Evolutionary conservation across 2,113 vertebrate genomes (phyloP).

Genomic region (Spea bombifrons): DNA sequence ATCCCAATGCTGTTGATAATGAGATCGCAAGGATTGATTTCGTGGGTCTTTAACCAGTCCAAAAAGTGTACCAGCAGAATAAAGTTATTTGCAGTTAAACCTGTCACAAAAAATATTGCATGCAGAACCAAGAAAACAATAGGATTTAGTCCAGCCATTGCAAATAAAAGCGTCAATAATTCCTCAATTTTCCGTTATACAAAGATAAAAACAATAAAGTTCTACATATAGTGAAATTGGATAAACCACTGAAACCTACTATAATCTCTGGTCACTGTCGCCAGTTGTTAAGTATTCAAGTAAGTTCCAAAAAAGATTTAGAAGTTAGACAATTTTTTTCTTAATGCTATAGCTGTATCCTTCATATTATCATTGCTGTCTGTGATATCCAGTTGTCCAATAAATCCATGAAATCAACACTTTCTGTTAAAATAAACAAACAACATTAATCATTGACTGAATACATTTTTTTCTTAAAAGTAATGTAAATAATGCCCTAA

Average conservation of each 20-base stretch:
- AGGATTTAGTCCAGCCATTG: background rate
- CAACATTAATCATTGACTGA: too few relatives aligned
- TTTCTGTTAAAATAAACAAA: background rate
- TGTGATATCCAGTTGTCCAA: background rate
- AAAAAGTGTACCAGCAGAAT: slow-evolving; percentile 24
- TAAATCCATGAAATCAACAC: background rate
- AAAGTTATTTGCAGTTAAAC: slow-evolving; percentile 38
- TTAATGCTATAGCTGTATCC: background rate
- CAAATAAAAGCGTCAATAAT: background rate
- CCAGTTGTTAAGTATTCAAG: too few relatives aligned
- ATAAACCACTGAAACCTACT: too few relatives aligned
- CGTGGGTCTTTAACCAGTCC: slow-evolving; percentile 49
- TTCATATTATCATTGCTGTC: background rate
- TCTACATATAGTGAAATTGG: too few relatives aligned
- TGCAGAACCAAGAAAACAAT: background rate
- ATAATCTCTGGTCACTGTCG: too few relatives aligned
- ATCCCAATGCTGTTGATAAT: slow-evolving; percentile 49
- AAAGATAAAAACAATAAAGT: too few relatives aligned
- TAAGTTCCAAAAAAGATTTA: too few relatives aligned
- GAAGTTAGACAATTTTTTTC: background rate
- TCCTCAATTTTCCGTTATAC: background rate
- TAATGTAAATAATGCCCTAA: too few relatives aligned
- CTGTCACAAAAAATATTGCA: background rate
- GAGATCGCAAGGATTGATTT: slow-evolving; percentile 17
- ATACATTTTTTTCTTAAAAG: too few relatives aligned